Evolutionary conservation across 2,113 vertebrate species (phyloP).

Genomic region (Emydocephalus ijimae): DNA sequence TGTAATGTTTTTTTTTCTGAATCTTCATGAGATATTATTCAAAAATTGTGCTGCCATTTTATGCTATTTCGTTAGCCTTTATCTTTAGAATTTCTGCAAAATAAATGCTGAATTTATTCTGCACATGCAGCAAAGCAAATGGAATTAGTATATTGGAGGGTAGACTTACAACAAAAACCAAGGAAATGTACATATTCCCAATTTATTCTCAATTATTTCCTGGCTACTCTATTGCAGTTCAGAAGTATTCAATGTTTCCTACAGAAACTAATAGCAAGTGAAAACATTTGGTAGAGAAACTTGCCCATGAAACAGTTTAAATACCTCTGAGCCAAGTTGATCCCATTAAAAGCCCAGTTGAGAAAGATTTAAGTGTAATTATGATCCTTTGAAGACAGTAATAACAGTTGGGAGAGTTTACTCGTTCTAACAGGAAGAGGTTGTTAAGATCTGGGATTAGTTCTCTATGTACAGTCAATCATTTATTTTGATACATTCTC

Average conservation of each 20-base stretch:
- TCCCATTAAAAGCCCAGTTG: not conserved
- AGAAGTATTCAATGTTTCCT: constrained; percentile 35
- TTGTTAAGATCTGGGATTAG: not conserved
- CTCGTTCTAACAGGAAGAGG: not conserved
- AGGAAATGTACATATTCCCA: constrained; percentile 52
- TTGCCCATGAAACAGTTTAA: constrained; percentile 10
- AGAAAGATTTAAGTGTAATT: not conserved
- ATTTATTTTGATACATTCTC: not conserved
- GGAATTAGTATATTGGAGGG: constrained; percentile 42
- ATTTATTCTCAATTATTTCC: constrained; percentile 43
- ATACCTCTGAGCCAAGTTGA: not conserved
- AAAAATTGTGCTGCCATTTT: constrained; percentile 61
- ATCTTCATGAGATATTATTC: constrained; percentile 60
- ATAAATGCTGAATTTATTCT: constrained; percentile 58
- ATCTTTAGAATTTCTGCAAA: constrained; percentile 64
- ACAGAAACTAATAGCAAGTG: constrained; percentile 33
- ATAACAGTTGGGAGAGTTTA: not conserved
- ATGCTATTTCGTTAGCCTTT: constrained; percentile 66
- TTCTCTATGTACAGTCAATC: not conserved
- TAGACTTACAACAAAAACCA: constrained; percentile 38
- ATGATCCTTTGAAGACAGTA: not conserved
- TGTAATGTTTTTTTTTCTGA: constrained; percentile 56
- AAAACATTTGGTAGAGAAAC: not conserved
- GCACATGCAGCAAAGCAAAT: constrained; percentile 36
- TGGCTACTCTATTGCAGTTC: constrained; percentile 42